Percentiles rank a stretch among this genome's conserved stretches.
phyloP scores from a whole-genome alignment of 1,140 invertebrate genomes.

The Plutomurus gul region DNA sequence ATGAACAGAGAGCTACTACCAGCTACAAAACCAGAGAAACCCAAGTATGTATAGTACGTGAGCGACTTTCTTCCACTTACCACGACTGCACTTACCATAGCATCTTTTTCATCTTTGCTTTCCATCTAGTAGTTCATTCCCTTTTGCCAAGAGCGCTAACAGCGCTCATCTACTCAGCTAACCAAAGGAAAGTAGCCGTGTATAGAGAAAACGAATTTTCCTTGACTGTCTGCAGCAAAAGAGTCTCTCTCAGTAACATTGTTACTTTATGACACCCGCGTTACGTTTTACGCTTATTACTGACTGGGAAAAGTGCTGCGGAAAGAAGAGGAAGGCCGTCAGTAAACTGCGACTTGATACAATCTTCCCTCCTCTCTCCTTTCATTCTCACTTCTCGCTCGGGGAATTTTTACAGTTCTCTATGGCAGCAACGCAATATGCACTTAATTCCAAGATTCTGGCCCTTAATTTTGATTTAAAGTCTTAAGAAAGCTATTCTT shows the following conservation, averaged over 20 bases:
- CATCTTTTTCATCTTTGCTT: no score
- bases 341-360: background rate
- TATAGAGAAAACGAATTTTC: background rate
- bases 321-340: constrained; percentile 1
- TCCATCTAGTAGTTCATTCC: no score
- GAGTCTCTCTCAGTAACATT: background rate
- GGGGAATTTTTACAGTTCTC: background rate
- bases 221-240: background rate
- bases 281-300: constrained; percentile 22
- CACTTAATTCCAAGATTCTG: no score
- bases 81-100: no score
- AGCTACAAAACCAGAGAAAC: no score
- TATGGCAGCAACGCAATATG: background rate
- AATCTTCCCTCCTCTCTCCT: constrained; percentile 9
- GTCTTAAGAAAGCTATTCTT: no score
- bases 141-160: no score
- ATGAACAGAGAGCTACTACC: no score
- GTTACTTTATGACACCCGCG: constrained; percentile 11
- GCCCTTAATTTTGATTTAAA: no score
- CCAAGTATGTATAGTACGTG: no score
- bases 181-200: background rate
- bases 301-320: background rate
- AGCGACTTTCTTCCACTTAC: no score
- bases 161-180: no score
- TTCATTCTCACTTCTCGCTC: constrained; percentile 10